Evolutionary conservation across 2,113 vertebrate species (phyloP).

Genomic region (Nibea albiflora): DNA sequence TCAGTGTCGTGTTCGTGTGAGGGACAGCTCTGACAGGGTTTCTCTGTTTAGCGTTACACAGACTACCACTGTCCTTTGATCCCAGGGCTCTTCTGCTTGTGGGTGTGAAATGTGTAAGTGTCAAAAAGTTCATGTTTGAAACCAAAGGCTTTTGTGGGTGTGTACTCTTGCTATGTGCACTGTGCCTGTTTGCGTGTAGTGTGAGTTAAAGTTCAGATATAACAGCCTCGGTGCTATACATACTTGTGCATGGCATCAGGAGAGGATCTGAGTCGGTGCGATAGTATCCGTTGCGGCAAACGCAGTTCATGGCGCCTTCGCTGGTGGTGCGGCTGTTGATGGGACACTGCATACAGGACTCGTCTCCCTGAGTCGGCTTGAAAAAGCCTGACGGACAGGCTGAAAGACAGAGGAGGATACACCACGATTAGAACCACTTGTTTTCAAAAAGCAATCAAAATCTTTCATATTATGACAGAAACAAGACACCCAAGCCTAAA

Average conservation of each 20-base stretch:
- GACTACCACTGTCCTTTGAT: constrained; percentile 67
- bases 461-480: background rate
- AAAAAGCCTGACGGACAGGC: constrained; percentile 92
- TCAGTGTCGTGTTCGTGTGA: constrained; percentile 55
- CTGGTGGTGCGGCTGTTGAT: constrained; percentile 97
- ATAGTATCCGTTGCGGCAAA: constrained; percentile 95
- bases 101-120: constrained; percentile 52
- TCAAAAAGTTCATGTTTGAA: constrained; percentile 59
- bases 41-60: constrained; percentile 63
- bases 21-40: constrained; percentile 74
- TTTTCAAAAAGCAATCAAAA: background rate
- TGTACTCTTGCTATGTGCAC: constrained; percentile 1
- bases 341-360: constrained; percentile 92
- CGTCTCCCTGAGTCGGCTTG: constrained; percentile 94
- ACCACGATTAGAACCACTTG: background rate
- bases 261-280: constrained; percentile 93
- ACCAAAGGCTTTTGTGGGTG: constrained; percentile 41
- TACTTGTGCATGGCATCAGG: constrained; percentile 98
- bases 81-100: constrained; percentile 53
- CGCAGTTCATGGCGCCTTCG: constrained; percentile 93
- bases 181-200: constrained; percentile 13
- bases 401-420: constrained; percentile 68
- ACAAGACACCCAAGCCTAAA: too few relatives aligned
- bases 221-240: constrained; percentile 50
- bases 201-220: constrained; percentile 5